Conservation (phyloP, 2,797 vertebrate species). For the Pogonophryne albipinna region DNA sequence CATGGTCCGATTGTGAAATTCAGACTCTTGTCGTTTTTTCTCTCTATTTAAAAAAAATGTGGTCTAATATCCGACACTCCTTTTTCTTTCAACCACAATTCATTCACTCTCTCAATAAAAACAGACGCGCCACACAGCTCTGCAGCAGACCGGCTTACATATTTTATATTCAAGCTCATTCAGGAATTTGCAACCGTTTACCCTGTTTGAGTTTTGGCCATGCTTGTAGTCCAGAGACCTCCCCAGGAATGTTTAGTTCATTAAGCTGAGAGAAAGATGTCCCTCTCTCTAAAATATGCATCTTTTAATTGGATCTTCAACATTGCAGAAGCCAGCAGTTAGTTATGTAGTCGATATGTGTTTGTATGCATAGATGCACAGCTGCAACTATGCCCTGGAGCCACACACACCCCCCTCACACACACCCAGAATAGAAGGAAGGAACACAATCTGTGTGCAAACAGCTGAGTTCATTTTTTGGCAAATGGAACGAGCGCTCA, state of each 20-base stretch:
- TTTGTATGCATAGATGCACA: conserved; percentile 19
- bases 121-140: not conserved
- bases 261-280: not conserved
- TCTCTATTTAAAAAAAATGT: not conserved
- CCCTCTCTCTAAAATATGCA: not conserved
- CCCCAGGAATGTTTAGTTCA: not conserved
- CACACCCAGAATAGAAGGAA: no score
- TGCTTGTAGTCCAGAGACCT: not conserved
- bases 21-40: conserved; percentile 21
- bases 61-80: no score
- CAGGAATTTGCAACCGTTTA: not conserved
- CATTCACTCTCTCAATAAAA: not conserved
- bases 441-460: conserved; percentile 12
- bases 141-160: no score
- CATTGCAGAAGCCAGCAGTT: not conserved
- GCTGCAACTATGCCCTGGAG: conserved; percentile 3
- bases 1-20: conserved; percentile 49
- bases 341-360: conserved; percentile 6
- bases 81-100: no score
- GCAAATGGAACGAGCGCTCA: conserved; percentile 16
- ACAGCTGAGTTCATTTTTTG: conserved; percentile 33
- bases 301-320: not conserved
- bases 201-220: not conserved
- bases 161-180: not conserved
- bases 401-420: not conserved